Conservation (phyloP, 2,888 invertebrate species). For the Lobophora halterata region DNA sequence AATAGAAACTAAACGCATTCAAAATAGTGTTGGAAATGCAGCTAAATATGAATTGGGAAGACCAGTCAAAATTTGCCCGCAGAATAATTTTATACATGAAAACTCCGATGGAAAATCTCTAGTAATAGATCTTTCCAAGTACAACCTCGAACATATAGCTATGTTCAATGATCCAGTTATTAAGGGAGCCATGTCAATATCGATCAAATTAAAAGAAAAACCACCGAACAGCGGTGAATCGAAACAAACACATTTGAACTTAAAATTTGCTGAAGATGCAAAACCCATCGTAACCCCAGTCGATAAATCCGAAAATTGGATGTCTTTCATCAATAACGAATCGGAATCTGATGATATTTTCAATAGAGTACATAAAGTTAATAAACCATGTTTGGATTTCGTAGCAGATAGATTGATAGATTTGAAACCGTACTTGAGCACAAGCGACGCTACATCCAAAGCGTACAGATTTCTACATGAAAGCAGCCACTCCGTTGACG, state of each 20-base stretch:
- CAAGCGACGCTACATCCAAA: slow-evolving; percentile 51
- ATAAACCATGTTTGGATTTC: slow-evolving; percentile 16
- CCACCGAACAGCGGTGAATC: slow-evolving; percentile 33
- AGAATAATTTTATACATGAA: slow-evolving; percentile 38
- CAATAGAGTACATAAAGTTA: slow-evolving; percentile 15
- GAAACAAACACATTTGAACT: slow-evolving; percentile 38
- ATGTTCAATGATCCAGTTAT: slow-evolving; percentile 43
- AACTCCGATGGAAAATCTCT: slow-evolving; percentile 46
- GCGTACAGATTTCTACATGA: slow-evolving; percentile 35
- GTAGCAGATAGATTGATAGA: slow-evolving; percentile 27
- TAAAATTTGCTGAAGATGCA: slow-evolving; percentile 42
- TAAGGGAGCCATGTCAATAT: slow-evolving; percentile 48
- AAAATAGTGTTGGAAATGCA: slow-evolving; percentile 23
- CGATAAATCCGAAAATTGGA: slow-evolving; percentile 33
- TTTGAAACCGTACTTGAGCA: slow-evolving; percentile 46
- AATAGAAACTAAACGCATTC: slow-evolving; percentile 21
- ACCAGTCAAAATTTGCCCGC: slow-evolving; percentile 32
- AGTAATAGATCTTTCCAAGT: slow-evolving; percentile 55
- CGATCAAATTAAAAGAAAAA: slow-evolving; percentile 54
- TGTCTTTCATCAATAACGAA: slow-evolving; percentile 26
- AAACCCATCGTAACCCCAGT: slow-evolving; percentile 21
- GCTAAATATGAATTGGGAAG: slow-evolving; percentile 39
- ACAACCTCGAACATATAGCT: slow-evolving; percentile 54
- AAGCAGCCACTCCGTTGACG: slow-evolving; percentile 40
- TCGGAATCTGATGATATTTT: slow-evolving; percentile 34